Evolutionary conservation across 2,888 invertebrate species (phyloP).

Genomic region (Slavum lentiscoides): DNA sequence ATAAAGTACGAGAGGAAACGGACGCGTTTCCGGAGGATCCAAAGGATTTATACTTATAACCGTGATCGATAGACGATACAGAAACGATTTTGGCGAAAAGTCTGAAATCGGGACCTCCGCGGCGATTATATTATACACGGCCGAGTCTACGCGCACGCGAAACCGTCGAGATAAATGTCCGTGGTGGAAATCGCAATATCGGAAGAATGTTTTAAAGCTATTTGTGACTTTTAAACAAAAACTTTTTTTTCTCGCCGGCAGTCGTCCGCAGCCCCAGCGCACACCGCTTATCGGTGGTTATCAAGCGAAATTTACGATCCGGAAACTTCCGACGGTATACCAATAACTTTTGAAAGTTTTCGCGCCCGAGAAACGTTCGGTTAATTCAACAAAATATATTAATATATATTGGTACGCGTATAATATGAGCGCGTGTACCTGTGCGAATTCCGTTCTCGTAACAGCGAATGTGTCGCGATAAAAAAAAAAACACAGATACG

Average conservation of each 20-base stretch:
- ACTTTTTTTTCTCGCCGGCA: slow-evolving; percentile 28
- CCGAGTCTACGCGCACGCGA: not conserved
- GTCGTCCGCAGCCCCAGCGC: not conserved
- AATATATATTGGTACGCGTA: not conserved
- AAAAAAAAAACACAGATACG: not conserved
- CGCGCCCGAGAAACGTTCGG: slow-evolving; percentile 18
- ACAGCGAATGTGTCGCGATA: too few species aligned
- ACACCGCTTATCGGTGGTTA: slow-evolving; percentile 36
- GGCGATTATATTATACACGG: too few species aligned
- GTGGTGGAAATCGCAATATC: slow-evolving; percentile 28
- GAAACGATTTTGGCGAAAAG: too few species aligned
- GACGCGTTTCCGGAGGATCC: too few species aligned
- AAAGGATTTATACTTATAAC: too few species aligned
- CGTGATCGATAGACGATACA: too few species aligned
- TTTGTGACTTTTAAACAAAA: slow-evolving; percentile 47
- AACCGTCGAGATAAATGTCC: slow-evolving; percentile 40
- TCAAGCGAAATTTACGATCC: slow-evolving; percentile 42
- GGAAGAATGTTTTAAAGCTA: slow-evolving; percentile 47
- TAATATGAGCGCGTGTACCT: not conserved
- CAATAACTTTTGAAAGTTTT: slow-evolving; percentile 50
- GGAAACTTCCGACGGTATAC: slow-evolving; percentile 30
- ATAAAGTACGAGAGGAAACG: too few species aligned
- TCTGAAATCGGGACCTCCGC: too few species aligned
- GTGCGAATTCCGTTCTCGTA: slow-evolving; percentile 2
- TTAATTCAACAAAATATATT: slow-evolving; percentile 37